A percentile compares a stretch with the other conserved stretches of the same genome.
Evolutionary conservation across 2,888 invertebrate species (phyloP).

Genomic region (Diploptera punctata): DNA sequence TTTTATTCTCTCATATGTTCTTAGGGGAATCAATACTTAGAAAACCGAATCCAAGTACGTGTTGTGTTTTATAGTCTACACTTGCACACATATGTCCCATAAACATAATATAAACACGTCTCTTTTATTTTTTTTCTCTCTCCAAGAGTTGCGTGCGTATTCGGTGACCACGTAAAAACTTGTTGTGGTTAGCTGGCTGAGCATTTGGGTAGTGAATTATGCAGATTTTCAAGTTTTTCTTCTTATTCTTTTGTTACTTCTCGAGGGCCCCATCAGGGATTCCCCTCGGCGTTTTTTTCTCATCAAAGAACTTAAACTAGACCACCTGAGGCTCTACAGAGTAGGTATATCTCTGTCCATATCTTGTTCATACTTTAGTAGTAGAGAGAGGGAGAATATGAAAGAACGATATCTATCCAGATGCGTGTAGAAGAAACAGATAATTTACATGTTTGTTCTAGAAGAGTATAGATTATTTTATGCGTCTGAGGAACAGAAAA

Average conservation of each 20-base stretch:
- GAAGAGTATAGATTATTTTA: too few species aligned
- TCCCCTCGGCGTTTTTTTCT: conserved; percentile 19
- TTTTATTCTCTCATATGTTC: too few species aligned
- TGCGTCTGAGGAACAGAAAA: too few species aligned
- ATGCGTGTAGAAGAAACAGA: too few species aligned
- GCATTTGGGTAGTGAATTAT: conserved; percentile 37
- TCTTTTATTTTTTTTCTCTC: too few species aligned
- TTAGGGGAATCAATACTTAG: too few species aligned
- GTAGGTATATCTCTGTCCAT: conserved; percentile 6
- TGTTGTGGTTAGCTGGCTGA: conserved; percentile 10
- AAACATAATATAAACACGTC: too few species aligned
- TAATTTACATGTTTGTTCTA: too few species aligned
- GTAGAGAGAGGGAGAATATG: background rate
- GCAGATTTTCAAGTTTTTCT: conserved; percentile 33
- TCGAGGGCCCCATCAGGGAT: conserved; percentile 5
- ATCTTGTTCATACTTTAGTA: conserved; percentile 18
- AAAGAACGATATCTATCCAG: too few species aligned
- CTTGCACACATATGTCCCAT: too few species aligned
- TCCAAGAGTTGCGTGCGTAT: conserved; percentile 18
- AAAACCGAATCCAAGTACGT: too few species aligned
- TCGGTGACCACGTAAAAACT: conserved; percentile 2
- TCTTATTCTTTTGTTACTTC: background rate
- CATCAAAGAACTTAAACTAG: conserved; percentile 25
- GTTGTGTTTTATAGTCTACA: too few species aligned
- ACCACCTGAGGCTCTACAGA: conserved; percentile 33